phyloP scores from a whole-genome alignment of 2,888 invertebrate genomes.

The Apamea epomidion region DNA sequence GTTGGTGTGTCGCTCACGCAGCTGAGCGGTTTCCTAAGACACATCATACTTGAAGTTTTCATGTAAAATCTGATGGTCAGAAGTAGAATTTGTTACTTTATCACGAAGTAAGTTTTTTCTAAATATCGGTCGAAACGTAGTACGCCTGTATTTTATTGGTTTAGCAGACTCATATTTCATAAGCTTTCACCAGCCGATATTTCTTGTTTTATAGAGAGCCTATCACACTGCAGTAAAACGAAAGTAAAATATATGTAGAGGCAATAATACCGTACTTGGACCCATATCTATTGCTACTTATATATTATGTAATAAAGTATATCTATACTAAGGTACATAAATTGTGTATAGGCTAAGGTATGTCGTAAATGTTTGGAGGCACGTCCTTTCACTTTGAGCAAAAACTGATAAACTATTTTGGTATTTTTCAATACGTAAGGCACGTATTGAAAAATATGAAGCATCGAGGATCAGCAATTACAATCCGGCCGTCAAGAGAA shows the following conservation, averaged over 20 bases:
- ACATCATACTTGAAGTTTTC: not conserved
- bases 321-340: not conserved
- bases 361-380: not conserved
- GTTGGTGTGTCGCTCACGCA: not conserved
- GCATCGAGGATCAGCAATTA: not conserved
- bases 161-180: slow-evolving; percentile 41
- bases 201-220: slow-evolving; percentile 57
- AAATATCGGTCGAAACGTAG: slow-evolving; percentile 23
- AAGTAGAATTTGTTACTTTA: not conserved
- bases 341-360: not conserved
- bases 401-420: not conserved
- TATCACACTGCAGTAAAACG: slow-evolving; percentile 52
- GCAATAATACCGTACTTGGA: slow-evolving; percentile 47
- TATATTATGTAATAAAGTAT: slow-evolving; percentile 23
- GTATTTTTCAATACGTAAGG: not conserved
- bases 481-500: not conserved
- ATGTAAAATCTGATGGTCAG: not conserved
- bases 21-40: not conserved
- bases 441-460: not conserved
- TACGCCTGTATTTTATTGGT: slow-evolving; percentile 55
- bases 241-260: slow-evolving; percentile 49
- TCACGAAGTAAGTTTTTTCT: slow-evolving; percentile 8
- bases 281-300: slow-evolving; percentile 32
- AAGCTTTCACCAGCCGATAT: slow-evolving; percentile 49
- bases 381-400: not conserved